Evolutionary conservation across 2,797 vertebrate species (phyloP).

Genomic region (Brachyalestes nurse): DNA sequence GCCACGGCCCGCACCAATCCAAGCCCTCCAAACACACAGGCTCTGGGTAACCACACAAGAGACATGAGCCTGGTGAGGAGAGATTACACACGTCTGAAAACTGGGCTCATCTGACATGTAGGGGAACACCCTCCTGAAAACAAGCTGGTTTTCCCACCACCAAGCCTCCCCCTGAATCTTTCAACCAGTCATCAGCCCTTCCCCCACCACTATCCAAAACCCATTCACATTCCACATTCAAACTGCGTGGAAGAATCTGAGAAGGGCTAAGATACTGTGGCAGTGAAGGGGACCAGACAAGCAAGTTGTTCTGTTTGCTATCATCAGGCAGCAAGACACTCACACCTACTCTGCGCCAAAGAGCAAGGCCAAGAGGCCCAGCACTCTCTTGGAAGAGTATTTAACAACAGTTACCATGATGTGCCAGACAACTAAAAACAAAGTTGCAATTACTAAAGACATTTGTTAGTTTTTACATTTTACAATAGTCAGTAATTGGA

Average conservation of each 20-base stretch:
- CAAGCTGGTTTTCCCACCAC: constrained; percentile 19
- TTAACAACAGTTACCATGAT: background rate
- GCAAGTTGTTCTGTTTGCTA: background rate
- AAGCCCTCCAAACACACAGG: constrained; percentile 65
- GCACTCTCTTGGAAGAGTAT: background rate
- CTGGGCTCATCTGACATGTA: constrained; percentile 5
- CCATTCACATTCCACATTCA: constrained; percentile 13
- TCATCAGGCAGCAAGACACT: background rate
- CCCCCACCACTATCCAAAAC: constrained; percentile 5
- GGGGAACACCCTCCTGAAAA: constrained; percentile 7
- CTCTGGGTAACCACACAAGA: constrained; percentile 58
- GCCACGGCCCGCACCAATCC: constrained; percentile 46
- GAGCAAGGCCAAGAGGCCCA: background rate
- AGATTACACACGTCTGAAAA: constrained; percentile 69
- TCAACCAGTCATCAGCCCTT: constrained; percentile 45
- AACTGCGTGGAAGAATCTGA: background rate
- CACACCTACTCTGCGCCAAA: background rate
- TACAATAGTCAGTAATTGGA: too few relatives aligned
- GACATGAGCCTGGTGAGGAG: constrained; percentile 68
- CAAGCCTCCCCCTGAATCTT: constrained; percentile 37
- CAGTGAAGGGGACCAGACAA: background rate
- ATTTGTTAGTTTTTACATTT: background rate
- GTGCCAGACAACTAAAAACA: background rate
- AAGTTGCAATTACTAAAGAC: background rate
- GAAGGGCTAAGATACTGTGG: background rate